Conservation (phyloP, 37 sponge, comb jelly and placozoan species). For the Beroe forskalii region DNA sequence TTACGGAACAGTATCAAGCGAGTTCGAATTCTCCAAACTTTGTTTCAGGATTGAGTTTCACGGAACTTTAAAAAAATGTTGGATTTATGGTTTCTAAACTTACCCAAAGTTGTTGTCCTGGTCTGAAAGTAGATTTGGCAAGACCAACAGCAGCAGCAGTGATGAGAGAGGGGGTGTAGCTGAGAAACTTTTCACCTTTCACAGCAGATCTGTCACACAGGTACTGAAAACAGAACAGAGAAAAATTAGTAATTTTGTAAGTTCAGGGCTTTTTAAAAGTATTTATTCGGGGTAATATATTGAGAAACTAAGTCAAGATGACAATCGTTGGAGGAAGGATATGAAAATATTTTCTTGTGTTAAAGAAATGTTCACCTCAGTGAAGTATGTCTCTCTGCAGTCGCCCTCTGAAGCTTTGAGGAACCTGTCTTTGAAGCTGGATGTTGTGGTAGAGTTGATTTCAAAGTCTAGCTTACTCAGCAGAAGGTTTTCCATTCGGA, state of each 20-base stretch:
- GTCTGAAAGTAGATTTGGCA: neutral
- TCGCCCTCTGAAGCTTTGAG: slow-evolving; percentile 60
- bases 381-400: slow-evolving; percentile 50
- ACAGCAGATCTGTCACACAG: slow-evolving; percentile 13
- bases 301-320: too few relatives aligned
- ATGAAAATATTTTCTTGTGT: slow-evolving; percentile 10
- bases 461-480: slow-evolving; percentile 36
- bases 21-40: too few relatives aligned
- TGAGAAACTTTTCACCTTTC: slow-evolving; percentile 21
- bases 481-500: slow-evolving; percentile 15
- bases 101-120: slow-evolving; percentile 38
- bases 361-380: neutral
- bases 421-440: slow-evolving; percentile 32
- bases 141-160: slow-evolving; percentile 59
- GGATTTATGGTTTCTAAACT: neutral
- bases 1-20: too few relatives aligned
- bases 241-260: too few relatives aligned
- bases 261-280: too few relatives aligned
- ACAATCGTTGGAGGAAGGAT: too few relatives aligned
- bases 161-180: slow-evolving; percentile 25
- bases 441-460: slow-evolving; percentile 40
- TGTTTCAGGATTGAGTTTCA: too few relatives aligned
- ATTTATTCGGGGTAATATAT: too few relatives aligned
- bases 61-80: too few relatives aligned
- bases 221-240: slow-evolving; percentile 62